These are phyloP conservation scores for Diorhabda sublineata DNA, from an alignment of 1,140 invertebrate genomes.

Conservation along the genomic window DNA sequence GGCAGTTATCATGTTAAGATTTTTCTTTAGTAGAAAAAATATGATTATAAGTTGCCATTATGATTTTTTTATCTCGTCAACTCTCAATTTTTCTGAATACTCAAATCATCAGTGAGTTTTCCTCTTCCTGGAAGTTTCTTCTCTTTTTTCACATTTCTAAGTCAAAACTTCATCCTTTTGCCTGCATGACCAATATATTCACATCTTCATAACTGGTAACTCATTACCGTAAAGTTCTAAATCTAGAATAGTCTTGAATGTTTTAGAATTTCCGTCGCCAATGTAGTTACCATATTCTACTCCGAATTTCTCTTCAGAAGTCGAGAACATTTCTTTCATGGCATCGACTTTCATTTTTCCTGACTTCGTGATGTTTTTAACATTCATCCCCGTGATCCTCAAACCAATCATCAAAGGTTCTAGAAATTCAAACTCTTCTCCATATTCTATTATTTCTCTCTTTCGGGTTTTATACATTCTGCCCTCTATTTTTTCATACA, in stretches of 20 bases:
- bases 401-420: slow-evolving; percentile 20
- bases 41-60: slow-evolving; percentile 41
- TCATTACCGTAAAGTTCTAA: slow-evolving; percentile 26
- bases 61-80: too few relatives aligned
- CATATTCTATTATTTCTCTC: too few relatives aligned
- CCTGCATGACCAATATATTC: slow-evolving; percentile 35
- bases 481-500: too few relatives aligned
- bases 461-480: too few relatives aligned
- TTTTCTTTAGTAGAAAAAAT: slow-evolving; percentile 38
- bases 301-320: slow-evolving; percentile 5
- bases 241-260: slow-evolving; percentile 29
- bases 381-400: slow-evolving; percentile 27
- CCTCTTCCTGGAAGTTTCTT: slow-evolving; percentile 28
- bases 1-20: slow-evolving; percentile 34
- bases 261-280: slow-evolving; percentile 36
- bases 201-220: slow-evolving; percentile 26
- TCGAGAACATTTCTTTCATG: slow-evolving; percentile 11
- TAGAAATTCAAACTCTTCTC: too few relatives aligned
- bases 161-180: slow-evolving; percentile 33
- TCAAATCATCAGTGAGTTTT: slow-evolving; percentile 31
- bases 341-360: slow-evolving; percentile 34
- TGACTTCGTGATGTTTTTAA: slow-evolving; percentile 26
- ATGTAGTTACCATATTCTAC: slow-evolving; percentile 34
- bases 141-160: slow-evolving; percentile 25
- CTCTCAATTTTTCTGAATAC: slow-evolving; percentile 39